Evolutionary conservation across 2,888 invertebrate genomes (phyloP).

Genomic region (Agonopterix arenella): DNA sequence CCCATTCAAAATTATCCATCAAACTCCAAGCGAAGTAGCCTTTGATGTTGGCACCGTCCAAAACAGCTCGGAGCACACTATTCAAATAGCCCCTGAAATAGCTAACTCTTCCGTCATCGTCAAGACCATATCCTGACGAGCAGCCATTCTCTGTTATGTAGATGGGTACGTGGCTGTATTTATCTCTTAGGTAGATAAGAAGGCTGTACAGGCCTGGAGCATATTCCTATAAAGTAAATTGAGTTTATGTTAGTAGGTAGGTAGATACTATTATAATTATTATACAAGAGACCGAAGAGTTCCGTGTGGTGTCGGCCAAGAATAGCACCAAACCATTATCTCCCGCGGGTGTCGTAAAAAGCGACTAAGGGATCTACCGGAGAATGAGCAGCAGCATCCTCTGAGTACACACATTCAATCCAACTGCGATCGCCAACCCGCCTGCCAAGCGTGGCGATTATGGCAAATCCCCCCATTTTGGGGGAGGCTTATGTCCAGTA

Average conservation of each 20-base stretch:
- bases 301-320: no score
- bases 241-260: not conserved
- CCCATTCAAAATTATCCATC: slow-evolving; percentile 79
- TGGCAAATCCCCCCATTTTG: no score
- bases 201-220: slow-evolving; percentile 20
- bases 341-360: no score
- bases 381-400: no score
- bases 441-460: no score
- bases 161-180: slow-evolving; percentile 19
- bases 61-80: slow-evolving; percentile 45
- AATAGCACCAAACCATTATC: no score
- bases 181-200: slow-evolving; percentile 17
- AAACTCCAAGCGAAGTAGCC: slow-evolving; percentile 76
- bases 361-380: no score
- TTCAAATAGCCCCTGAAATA: slow-evolving; percentile 44
- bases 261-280: not conserved
- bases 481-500: no score
- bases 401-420: no score
- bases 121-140: slow-evolving; percentile 39
- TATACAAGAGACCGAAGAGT: no score
- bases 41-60: slow-evolving; percentile 46
- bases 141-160: slow-evolving; percentile 72
- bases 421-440: no score
- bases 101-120: slow-evolving; percentile 45
- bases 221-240: slow-evolving; percentile 14